Percentiles rank a stretch among this genome's conserved stretches.
Evolutionary conservation across 2,113 vertebrate species (phyloP).

Genomic region (Antechinus flavipes): DNA sequence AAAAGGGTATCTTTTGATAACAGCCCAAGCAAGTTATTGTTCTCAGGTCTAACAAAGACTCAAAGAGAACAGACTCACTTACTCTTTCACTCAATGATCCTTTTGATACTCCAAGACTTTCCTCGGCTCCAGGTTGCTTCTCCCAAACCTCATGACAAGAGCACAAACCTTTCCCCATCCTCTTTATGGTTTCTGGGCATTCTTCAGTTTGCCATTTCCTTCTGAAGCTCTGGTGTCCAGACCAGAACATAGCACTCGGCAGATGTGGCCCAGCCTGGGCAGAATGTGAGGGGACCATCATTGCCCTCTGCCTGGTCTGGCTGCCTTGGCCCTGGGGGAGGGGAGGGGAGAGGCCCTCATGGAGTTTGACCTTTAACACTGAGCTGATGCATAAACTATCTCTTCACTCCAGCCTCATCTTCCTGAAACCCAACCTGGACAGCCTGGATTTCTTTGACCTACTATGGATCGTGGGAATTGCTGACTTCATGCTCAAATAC

Average conservation of each 20-base stretch:
- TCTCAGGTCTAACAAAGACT: too few species aligned
- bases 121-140: neutral
- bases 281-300: neutral
- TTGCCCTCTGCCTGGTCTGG: neutral
- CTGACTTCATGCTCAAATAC: constrained; percentile 97
- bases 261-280: neutral
- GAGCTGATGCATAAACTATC: neutral
- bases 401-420: constrained; percentile 89
- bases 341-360: neutral
- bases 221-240: too few species aligned
- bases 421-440: constrained; percentile 94
- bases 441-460: constrained; percentile 96
- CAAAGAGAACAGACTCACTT: neutral
- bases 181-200: neutral
- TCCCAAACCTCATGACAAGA: neutral
- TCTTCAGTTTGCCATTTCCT: neutral
- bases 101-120: neutral
- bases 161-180: neutral
- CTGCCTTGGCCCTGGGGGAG: neutral
- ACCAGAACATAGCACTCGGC: neutral
- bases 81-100: neutral
- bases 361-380: neutral
- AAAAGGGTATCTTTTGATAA: neutral
- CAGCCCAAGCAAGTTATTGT: neutral
- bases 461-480: constrained; percentile 97